These are phyloP conservation scores for Rhinogobio ventralis DNA, from an alignment of 2,797 vertebrate species.

Conservation along the genomic window DNA sequence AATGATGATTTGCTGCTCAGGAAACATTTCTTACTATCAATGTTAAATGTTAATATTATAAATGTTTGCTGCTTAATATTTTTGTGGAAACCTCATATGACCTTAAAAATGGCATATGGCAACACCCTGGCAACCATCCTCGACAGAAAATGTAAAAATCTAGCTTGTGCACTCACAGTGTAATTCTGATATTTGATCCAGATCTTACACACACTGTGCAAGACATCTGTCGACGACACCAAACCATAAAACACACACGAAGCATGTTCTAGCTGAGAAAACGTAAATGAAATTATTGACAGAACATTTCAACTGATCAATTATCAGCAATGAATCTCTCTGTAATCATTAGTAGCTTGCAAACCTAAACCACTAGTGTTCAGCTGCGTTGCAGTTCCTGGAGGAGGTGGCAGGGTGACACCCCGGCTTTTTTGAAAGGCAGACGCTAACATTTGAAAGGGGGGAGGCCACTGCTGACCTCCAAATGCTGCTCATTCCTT, in stretches of 20 bases:
- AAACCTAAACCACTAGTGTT: conserved; percentile 63
- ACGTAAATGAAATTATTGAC: conserved; percentile 52
- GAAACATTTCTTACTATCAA: background rate
- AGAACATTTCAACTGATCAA: conserved; percentile 57
- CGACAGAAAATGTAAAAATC: background rate
- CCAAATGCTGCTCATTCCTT: conserved; percentile 85
- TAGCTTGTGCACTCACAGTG: background rate
- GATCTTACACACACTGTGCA: background rate
- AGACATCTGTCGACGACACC: conserved; percentile 1
- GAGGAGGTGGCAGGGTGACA: conserved; percentile 75
- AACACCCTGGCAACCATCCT: background rate
- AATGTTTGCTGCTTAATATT: background rate
- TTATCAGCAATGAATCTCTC: conserved; percentile 45
- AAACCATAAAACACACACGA: background rate
- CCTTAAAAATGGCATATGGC: background rate
- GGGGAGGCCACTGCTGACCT: conserved; percentile 79
- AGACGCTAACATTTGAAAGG: conserved; percentile 83
- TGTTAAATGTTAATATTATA: too few species aligned
- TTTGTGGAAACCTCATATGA: background rate
- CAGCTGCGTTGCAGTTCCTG: conserved; percentile 66
- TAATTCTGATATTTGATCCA: background rate
- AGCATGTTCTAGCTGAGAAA: conserved; percentile 46
- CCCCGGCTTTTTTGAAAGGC: conserved; percentile 77
- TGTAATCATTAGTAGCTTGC: conserved; percentile 61
- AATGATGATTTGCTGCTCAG: background rate